Base-by-base conservation (phyloP, 2,797 vertebrate species). In the Thalassophryne amazonica region DNA sequence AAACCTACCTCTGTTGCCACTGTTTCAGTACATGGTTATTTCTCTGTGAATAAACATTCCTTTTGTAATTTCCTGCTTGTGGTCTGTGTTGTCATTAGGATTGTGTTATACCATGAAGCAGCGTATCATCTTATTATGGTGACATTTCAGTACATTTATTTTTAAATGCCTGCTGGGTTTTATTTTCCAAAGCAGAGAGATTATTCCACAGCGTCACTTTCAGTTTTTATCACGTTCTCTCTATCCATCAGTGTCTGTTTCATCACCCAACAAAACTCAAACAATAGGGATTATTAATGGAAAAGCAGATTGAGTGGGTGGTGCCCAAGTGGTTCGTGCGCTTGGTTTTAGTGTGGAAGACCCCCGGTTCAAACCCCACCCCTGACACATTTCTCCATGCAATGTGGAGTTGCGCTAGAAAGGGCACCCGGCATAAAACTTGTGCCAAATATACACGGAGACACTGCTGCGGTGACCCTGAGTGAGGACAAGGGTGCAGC, bases 61-160 rank as follows among this genome's bases (percentile, higher is more conserved):
- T 36, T 27, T 23, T 24, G 28, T 40, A 6, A 9, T 31, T 27
- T 48, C 4, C 2, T 4, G 13, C 7, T 5, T 12, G 1, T 32
- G 13, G 12, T 15, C 24, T 1, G 1, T n/a, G 3, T 22, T 20
- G 21, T 46, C 13, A n/a, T 37, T 47, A 28, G 16, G 12, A 11
- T 8, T 6, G 3, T 15, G 16, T 52, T 46, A 51, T 32, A 32
- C 31, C 9, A 10, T 18, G 12, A 4, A 10, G 37, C 46, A 8
- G 48, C 1, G 3, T 2, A 8, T 61, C 23, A 36, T 15, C 12
- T 35, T 17, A 34, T 39, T n/a, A 7, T 20, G 23, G 19, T 32
- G 32, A 41, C 40, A 60, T 45, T 23, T 19, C 20, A 3, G 35
- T 33, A 28, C 46, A 24, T 23, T 40, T 19, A 14, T 38, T 21